Conservation (phyloP, 2,888 invertebrate species). For the Philereme transversata region DNA sequence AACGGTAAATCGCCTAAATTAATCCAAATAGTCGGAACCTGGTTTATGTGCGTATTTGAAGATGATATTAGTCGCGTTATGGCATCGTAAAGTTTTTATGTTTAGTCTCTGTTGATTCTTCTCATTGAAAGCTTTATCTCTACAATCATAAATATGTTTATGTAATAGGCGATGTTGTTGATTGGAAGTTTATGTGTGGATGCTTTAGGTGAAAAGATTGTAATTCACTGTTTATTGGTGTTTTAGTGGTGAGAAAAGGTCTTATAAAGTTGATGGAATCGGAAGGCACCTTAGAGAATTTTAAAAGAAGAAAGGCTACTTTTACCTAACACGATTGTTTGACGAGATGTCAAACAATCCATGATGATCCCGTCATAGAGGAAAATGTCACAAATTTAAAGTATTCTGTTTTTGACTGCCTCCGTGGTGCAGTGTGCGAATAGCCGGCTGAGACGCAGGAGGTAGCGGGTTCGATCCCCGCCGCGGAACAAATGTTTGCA, state of each 20-base stretch:
- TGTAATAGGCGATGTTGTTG: constrained; percentile 27
- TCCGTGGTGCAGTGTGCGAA: too few relatives aligned
- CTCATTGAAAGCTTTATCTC: constrained; percentile 33
- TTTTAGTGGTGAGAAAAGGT: constrained; percentile 28
- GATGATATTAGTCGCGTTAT: constrained; percentile 45
- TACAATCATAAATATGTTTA: constrained; percentile 27
- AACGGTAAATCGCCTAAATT: constrained; percentile 51
- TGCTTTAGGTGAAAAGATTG: constrained; percentile 19
- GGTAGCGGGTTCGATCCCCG: too few relatives aligned
- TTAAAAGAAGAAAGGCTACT: too few relatives aligned
- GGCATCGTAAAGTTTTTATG: constrained; percentile 41
- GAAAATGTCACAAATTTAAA: too few relatives aligned
- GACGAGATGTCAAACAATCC: too few relatives aligned
- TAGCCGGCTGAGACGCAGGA: too few relatives aligned
- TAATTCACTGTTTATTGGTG: constrained; percentile 27
- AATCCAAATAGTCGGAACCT: constrained; percentile 63
- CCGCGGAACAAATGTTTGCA: too few relatives aligned
- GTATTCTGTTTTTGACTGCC: too few relatives aligned
- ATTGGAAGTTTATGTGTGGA: constrained; percentile 26
- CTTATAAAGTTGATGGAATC: constrained; percentile 4
- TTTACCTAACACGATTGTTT: too few relatives aligned
- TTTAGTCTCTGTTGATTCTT: constrained; percentile 30
- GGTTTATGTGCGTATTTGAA: constrained; percentile 45
- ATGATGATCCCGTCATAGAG: too few relatives aligned
- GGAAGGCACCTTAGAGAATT: too few relatives aligned